Evolutionary conservation across 2,888 invertebrate species (phyloP), one percentile per base, ranked within the genome.

Genomic region (Drosophila infuscata): DNA sequence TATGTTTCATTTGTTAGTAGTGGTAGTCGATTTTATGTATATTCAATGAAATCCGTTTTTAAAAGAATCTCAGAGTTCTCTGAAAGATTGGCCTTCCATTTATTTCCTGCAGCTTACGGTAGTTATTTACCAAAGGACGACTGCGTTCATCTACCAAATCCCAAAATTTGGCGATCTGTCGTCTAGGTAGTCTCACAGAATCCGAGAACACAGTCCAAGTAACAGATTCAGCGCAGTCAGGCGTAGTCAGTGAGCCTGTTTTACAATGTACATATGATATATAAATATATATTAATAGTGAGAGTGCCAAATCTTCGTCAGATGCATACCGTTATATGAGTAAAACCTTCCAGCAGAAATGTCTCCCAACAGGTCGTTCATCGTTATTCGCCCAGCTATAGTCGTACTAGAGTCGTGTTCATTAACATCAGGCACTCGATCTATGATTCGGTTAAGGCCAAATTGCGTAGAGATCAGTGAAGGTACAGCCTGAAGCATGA

Each of bases 211-310:
- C 94, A n/a, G 95, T 95, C 96, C 96, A 96, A 3, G 94, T 94
- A 30, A 96, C 96, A 0, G 94, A 94, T 89, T 96, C 96, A 60
- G 94, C 94, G 89, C 96, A 96, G 15, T 81, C 94, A 0, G 96
- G 96, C 0, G 96, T 96, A 2, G 96, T 96, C 56, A 96, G 93
- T 0, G 96, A 96, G 0, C 96, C 96, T 53, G 6, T 35, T 12
- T 29, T 41, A 41, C 12, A 8, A 33, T 29, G 11, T 9, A 11
- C 0, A n/a, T 35, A 12, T 35, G 12, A 15, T 32, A n/a, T 2
- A 20, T 8, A 56, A 2, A 48, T 53, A 3, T 41, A 32, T 12
- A 0, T 11, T 8, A 8, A 35, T 17, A 20, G 20, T 35, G 15
- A 7, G 25, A 25, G 25, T n/a, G 12, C 6, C 12, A 54, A 20